These are phyloP conservation scores for Morone chrysops DNA, from an alignment of 2,113 vertebrate genomes.

Conservation along the genomic window DNA sequence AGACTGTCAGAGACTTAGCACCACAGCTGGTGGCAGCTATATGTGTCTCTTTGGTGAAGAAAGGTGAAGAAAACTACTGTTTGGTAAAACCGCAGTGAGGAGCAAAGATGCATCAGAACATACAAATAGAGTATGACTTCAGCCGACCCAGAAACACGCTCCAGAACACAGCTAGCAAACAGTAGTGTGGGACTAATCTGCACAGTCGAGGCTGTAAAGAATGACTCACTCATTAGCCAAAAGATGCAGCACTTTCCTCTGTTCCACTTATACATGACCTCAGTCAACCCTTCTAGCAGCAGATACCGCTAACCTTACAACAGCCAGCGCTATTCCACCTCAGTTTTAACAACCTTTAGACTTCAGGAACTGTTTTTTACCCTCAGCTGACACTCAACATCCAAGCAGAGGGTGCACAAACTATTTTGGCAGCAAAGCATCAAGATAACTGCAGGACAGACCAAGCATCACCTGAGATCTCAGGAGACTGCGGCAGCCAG, in stretches of 20 bases:
- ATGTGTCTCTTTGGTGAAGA: too few species aligned
- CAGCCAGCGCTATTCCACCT: constrained; percentile 11
- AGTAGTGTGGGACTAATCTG: neutral
- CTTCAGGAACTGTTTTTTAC: constrained; percentile 2
- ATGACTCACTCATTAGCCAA: constrained; percentile 13
- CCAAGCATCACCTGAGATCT: constrained; percentile 48
- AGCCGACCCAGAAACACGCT: neutral
- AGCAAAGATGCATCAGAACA: neutral
- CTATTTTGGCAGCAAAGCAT: constrained; percentile 44
- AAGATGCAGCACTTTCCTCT: constrained; percentile 1
- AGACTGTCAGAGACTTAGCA: too few species aligned
- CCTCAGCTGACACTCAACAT: constrained; percentile 23
- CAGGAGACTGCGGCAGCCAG: constrained; percentile 45
- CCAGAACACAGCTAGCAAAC: neutral
- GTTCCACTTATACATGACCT: constrained; percentile 18
- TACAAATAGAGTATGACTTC: neutral
- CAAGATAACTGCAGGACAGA: constrained; percentile 41
- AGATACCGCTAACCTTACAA: constrained; percentile 4
- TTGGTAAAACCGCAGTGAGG: neutral
- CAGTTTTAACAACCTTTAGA: constrained; percentile 18
- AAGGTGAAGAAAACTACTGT: neutral
- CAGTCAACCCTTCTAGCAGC: constrained; percentile 11
- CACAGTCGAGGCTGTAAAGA: neutral
- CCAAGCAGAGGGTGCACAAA: constrained; percentile 14
- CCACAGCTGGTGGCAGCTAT: neutral